A percentile compares a stretch with the other conserved stretches of the same genome.
Conservation (phyloP, 2,888 invertebrate species). For the Argyresthia goedartella region DNA sequence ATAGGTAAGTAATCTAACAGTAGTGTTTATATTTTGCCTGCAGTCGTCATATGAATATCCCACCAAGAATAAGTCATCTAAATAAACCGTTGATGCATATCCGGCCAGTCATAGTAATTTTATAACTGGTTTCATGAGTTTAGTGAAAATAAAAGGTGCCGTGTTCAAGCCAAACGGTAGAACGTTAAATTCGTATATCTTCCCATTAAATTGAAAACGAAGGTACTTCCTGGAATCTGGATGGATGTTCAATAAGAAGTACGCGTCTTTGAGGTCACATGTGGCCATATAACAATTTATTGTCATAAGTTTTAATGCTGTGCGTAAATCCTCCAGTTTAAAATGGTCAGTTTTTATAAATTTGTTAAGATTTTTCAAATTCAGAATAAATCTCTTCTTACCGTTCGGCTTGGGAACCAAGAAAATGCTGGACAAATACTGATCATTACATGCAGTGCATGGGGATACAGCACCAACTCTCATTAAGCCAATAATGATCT, state of each 20-base stretch:
- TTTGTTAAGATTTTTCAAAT: not conserved
- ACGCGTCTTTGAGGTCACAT: not conserved
- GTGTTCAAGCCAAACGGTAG: too few species aligned
- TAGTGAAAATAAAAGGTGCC: too few species aligned
- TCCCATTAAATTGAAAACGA: not conserved
- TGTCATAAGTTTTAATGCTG: not conserved
- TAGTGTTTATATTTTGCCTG: too few species aligned
- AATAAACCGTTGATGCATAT: too few species aligned
- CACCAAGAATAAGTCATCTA: too few species aligned
- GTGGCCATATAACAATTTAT: not conserved
- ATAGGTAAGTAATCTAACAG: too few species aligned
- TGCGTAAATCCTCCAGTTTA: conserved; percentile 2
- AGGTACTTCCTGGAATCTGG: not conserved
- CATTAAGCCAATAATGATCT: not conserved
- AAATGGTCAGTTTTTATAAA: not conserved
- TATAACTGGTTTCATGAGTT: too few species aligned
- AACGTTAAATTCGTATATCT: conserved; percentile 2
- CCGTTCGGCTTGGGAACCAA: not conserved
- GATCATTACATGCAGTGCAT: not conserved
- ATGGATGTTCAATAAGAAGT: not conserved
- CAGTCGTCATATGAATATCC: too few species aligned
- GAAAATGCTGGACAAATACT: conserved; percentile 1
- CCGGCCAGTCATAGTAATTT: too few species aligned
- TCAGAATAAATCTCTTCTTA: not conserved
- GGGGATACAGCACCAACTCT: not conserved